Evolutionary conservation across 1,140 invertebrate genomes (phyloP), one percentile per base, ranked within the genome.

Genomic region (Phthorimaea operculella): DNA sequence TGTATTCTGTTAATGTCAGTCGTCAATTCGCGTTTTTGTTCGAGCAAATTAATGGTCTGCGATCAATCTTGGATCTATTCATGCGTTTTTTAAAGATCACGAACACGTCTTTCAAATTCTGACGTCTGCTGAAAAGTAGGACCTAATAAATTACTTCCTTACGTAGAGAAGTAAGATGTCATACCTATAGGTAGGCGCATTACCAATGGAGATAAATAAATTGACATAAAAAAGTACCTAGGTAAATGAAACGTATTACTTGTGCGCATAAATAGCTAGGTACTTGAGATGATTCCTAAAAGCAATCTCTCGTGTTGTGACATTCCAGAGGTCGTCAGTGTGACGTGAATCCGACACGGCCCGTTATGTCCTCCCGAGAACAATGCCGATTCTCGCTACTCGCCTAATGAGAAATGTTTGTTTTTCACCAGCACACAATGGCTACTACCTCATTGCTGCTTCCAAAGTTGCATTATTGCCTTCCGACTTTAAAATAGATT

Each of bases 361-460:
- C 82, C 82, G 79, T 85, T 85, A 82, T 85, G 71, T 77, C 78
- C 72, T 76, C 74, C 57, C 62, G 60, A 74, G 69, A 81, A 85
- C 79, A 84, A 84, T 84, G 65, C 66, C 53, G 67, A 67, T 82
- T 83, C 74, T 67, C 72, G 74, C 69, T 74, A 80, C 73, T 74
- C 74, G 70, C 66, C 71, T 83, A 79, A 80, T 81, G 79, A 79
- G 76, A 83, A 84, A 77, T 83, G 79, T 84, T 84, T 84, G 81
- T 85, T 83, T 80, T 84, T 80, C 71, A 76, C 59, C 63, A 66
- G 71, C 61, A 72, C 68, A 82, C 78, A 82, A 82, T 81, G 68
- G 73, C 62, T 69, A 63, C 63, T 77, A 63, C 71, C 21, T 79
- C 70, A 76, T 76, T 68, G 62, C 66, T 66, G 63, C 72, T 70